These are phyloP conservation scores for Acleris holmiana DNA, from an alignment of 2,888 invertebrate genomes.

Conservation along the genomic window DNA sequence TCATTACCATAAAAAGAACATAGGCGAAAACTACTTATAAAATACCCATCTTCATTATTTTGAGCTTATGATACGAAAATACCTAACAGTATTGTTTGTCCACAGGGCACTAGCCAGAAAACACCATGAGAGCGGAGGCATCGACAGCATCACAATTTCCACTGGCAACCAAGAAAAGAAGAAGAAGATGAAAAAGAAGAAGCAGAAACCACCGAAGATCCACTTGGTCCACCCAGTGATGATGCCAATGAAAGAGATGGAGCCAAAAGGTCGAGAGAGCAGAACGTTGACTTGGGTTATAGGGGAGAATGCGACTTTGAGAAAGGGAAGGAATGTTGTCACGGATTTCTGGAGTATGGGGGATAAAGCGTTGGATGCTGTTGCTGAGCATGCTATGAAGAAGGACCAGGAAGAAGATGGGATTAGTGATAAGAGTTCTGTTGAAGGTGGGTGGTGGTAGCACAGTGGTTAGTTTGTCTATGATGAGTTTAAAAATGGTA, in stretches of 20 bases:
- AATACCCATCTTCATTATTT: too few relatives aligned
- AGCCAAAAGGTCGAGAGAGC: constrained; percentile 65
- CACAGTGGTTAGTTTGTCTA: constrained; percentile 3
- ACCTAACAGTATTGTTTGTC: constrained; percentile 22
- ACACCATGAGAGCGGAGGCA: constrained; percentile 62
- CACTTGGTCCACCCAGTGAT: constrained; percentile 68
- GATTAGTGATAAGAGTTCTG: constrained; percentile 64
- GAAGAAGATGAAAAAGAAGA: constrained; percentile 71
- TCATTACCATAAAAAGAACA: too few relatives aligned
- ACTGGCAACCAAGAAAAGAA: constrained; percentile 58
- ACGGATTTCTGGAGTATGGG: constrained; percentile 65
- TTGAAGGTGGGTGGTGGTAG: constrained; percentile 70
- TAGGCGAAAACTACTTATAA: too few relatives aligned
- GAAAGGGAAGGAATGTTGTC: constrained; percentile 56
- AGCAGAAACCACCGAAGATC: constrained; percentile 70
- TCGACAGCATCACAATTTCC: constrained; percentile 75
- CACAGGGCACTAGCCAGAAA: constrained; percentile 60
- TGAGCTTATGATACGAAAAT: not conserved
- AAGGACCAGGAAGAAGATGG: constrained; percentile 68
- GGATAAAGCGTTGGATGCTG: constrained; percentile 62
- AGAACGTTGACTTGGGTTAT: constrained; percentile 70
- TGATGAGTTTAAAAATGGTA: not conserved
- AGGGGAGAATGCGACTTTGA: constrained; percentile 47
- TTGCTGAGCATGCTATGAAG: constrained; percentile 69
- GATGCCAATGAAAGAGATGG: constrained; percentile 56